Percentiles rank a stretch among this genome's conserved stretches.
These are phyloP conservation scores for Aleiodes testaceus DNA, from an alignment of 2,888 invertebrate species.

Conservation along the genomic window DNA sequence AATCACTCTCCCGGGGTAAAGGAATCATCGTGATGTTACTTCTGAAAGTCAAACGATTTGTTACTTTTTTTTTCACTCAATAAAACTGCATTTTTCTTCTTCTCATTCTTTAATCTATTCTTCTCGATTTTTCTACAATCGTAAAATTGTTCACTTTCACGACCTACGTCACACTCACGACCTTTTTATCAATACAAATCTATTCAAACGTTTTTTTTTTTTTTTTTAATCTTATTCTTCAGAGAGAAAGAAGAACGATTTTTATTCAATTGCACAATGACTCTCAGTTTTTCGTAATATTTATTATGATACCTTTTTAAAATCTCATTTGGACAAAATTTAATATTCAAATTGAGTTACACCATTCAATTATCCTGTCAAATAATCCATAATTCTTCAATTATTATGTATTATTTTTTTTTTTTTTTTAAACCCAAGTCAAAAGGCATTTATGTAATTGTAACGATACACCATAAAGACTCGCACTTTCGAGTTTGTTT, in stretches of 20 bases:
- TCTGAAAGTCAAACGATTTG: constrained; percentile 33
- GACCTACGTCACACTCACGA: constrained; percentile 41
- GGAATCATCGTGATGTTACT: constrained; percentile 37
- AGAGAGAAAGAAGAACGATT: neutral
- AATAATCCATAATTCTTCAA: constrained; percentile 27
- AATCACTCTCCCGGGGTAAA: constrained; percentile 38
- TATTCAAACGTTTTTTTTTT: constrained; percentile 20
- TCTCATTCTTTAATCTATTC: constrained; percentile 17
- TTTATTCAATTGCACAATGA: constrained; percentile 7
- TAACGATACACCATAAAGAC: constrained; percentile 36
- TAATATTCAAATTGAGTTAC: neutral
- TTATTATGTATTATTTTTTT: neutral
- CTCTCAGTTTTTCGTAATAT: neutral
- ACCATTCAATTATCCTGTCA: constrained; percentile 27
- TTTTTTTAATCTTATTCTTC: constrained; percentile 1
- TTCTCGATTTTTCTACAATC: constrained; percentile 7
- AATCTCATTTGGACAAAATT: constrained; percentile 1
- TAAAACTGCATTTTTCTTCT: neutral
- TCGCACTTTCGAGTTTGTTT: constrained; percentile 23
- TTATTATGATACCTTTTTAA: neutral
- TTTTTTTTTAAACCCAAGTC: no score
- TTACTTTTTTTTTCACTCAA: constrained; percentile 2
- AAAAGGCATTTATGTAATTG: constrained; percentile 40
- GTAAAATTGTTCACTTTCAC: constrained; percentile 43
- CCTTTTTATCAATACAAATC: constrained; percentile 38